phyloP scores from a whole-genome alignment of 2,888 invertebrate genomes.

The Amorpha juglandis region DNA sequence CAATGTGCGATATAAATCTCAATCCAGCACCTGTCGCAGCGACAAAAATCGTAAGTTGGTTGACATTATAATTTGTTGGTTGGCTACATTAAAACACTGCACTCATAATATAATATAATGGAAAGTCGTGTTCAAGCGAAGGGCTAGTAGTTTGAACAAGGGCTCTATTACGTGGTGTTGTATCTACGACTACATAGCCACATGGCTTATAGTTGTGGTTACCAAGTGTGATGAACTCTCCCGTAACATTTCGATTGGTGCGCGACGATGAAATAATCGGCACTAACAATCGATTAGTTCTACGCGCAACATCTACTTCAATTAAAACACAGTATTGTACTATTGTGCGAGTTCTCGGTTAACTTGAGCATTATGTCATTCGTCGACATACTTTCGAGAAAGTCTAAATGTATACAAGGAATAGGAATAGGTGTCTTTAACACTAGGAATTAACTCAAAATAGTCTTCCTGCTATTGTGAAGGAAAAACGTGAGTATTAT shows the following conservation, averaged over 20 bases:
- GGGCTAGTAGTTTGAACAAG: constrained; percentile 9
- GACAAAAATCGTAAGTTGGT: not conserved
- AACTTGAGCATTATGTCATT: constrained; percentile 38
- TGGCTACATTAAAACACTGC: not conserved
- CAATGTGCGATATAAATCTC: not conserved
- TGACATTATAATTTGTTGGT: not conserved
- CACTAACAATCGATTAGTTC: constrained; percentile 67
- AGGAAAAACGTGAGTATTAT: no score
- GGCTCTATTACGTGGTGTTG: constrained; percentile 13
- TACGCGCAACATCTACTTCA: constrained; percentile 69
- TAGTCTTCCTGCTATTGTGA: not conserved
- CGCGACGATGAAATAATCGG: constrained; percentile 46
- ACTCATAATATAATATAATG: not conserved
- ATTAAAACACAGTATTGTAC: constrained; percentile 57
- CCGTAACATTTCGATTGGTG: constrained; percentile 44
- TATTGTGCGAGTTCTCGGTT: constrained; percentile 59
- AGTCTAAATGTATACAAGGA: constrained; percentile 11
- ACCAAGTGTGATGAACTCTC: constrained; percentile 49
- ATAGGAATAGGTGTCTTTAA: not conserved
- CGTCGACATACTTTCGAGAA: constrained; percentile 38
- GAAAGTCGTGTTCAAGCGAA: constrained; percentile 15
- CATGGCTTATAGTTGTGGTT: constrained; percentile 15
- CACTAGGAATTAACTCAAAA: not conserved
- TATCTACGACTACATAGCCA: constrained; percentile 1
- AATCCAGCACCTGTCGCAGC: not conserved